Percentiles rank a stretch among this genome's conserved stretches.
phyloP scores from a whole-genome alignment of 2,888 invertebrate genomes.

The Globia sparganii region DNA sequence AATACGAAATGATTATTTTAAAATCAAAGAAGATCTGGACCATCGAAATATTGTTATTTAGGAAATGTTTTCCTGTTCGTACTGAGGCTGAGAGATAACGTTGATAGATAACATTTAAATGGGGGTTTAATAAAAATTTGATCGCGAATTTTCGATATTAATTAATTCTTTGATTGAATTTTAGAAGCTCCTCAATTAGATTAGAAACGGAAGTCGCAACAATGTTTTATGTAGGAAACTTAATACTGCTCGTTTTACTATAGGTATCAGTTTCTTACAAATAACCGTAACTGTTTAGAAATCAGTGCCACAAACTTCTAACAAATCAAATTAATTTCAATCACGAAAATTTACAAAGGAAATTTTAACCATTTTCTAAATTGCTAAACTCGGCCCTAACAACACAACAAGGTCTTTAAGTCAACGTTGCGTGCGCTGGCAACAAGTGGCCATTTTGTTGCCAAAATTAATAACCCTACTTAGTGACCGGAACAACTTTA shows the following conservation, averaged over 20 bases:
- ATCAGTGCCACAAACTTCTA: neutral
- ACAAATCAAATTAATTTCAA: constrained; percentile 21
- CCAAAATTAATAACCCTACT: constrained; percentile 51
- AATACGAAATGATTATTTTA: neutral
- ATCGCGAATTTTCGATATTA: neutral
- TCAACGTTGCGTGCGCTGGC: constrained; percentile 24
- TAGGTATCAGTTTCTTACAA: neutral
- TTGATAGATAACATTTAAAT: neutral
- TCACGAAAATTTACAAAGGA: constrained; percentile 32
- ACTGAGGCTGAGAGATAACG: neutral
- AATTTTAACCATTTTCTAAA: constrained; percentile 32
- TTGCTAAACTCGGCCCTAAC: constrained; percentile 9
- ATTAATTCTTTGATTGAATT: neutral
- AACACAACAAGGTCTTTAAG: constrained; percentile 20
- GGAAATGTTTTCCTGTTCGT: neutral
- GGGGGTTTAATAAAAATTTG: neutral
- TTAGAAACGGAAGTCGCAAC: neutral
- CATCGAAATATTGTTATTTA: neutral
- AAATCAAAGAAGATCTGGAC: neutral
- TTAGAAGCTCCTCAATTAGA: neutral
- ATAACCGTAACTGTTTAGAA: neutral
- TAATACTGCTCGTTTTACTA: neutral
- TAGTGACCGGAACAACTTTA: constrained; percentile 38
- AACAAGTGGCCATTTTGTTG: constrained; percentile 58
- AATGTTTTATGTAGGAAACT: neutral